Conservation (phyloP, 2,797 vertebrate species). For the Mus caroli region DNA sequence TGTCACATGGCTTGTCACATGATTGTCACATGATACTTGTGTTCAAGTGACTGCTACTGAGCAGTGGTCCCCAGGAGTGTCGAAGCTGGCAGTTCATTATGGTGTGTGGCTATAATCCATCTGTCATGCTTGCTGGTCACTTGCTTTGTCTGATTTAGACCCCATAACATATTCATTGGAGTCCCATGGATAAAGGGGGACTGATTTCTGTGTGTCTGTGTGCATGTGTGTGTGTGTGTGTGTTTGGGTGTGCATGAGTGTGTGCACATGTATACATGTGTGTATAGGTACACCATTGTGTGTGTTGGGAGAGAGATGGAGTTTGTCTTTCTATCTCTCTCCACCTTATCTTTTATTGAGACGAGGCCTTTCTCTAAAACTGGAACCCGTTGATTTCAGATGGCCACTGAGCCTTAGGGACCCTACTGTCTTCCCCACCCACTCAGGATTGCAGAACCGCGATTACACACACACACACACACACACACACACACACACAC, state of each 20-base stretch:
- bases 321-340: not conserved
- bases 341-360: not conserved
- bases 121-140: too few relatives aligned
- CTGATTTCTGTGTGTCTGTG: not conserved
- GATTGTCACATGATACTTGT: not conserved
- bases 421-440: not conserved
- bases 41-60: not conserved
- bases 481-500: not conserved
- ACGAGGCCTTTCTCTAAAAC: not conserved
- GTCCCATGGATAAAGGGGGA: not conserved
- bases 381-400: not conserved
- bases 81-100: too few relatives aligned
- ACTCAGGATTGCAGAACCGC: not conserved
- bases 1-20: not conserved
- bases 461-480: not conserved
- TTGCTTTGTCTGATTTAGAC: not conserved
- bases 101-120: not conserved
- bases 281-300: not conserved
- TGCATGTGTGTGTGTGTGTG: not conserved
- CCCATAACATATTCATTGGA: not conserved
- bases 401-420: not conserved
- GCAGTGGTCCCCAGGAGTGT: too few relatives aligned
- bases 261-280: not conserved
- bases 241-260: not conserved
- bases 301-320: not conserved